Evolutionary conservation across 2,888 invertebrate species (phyloP), one percentile per base, ranked within the genome.

Genomic region (Leptinotarsa haldemani): DNA sequence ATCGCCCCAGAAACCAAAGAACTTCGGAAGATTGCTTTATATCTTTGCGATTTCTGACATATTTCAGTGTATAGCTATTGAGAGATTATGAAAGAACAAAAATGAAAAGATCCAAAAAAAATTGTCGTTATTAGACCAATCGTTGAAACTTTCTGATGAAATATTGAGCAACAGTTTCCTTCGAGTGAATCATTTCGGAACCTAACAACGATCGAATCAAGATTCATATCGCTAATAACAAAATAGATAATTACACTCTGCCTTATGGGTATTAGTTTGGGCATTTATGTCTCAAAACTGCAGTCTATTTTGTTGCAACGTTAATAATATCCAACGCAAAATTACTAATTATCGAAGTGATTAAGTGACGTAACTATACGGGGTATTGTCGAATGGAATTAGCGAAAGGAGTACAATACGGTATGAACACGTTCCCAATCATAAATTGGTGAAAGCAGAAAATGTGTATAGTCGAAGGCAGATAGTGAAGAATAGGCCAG

Each of bases 321-420:
- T 1, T 22, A 20, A 56, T 56, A 22, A 56, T 15, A 22, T 56
- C 56, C 56, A 22, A 22, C 13, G 40, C 9, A 15, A 22, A 25
- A 56, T 56, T 56, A 22, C 56, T 56, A 56, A 56, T 56, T 56
- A 56, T 56, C 56, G 4, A 22, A 56, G 56, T 56, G 20, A 56
- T 56, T 56, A 25, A 13, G 13, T 56, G 20, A 56, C 56, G 56
- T 56, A 56, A 56, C 22, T 15, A 22, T 13, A 22, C 15, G 20
- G 22, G 56, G 56, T 18, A 52, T 18, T 18, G 18, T 52, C 13
- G 52, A 18, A 52, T 20, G 22, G 56, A 22, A 22, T 56, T 56
- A 22, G 56, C 56, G 56, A 56, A 56, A 56, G 56, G 56, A 56
- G 56, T 56, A 56, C 56, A 13, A 20, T 18, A 20, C 53, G 20